Conservation (phyloP, 2,113 vertebrate genomes). For the Hiodon tergisus region DNA sequence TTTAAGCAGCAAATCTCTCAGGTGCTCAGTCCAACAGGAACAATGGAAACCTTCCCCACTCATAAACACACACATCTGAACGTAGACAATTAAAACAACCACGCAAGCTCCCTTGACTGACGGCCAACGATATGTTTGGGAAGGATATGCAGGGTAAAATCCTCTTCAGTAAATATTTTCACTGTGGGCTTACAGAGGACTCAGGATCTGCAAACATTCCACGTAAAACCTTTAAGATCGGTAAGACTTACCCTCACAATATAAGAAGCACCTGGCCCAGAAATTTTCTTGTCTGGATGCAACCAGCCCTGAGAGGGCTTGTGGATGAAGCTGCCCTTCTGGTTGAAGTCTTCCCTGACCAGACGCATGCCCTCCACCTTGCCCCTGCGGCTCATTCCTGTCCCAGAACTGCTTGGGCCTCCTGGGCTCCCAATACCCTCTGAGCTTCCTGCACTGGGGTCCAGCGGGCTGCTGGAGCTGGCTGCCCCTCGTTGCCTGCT, state of each 20-base stretch:
- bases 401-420: conserved; percentile 42
- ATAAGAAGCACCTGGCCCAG: conserved; percentile 83
- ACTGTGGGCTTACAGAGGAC: not conserved
- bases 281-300: conserved; percentile 82
- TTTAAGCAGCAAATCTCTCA: not conserved
- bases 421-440: conserved; percentile 50
- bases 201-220: not conserved
- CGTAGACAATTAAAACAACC: not conserved
- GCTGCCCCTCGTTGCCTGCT: conserved; percentile 57
- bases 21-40: not conserved
- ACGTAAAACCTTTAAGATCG: not conserved
- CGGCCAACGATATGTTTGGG: too few relatives aligned
- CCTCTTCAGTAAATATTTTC: not conserved
- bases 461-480: conserved; percentile 38
- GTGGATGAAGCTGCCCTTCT: conserved; percentile 86
- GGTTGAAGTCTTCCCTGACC: conserved; percentile 73
- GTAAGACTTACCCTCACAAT: conserved; percentile 82
- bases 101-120: not conserved
- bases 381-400: conserved; percentile 64
- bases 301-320: conserved; percentile 95
- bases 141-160: not conserved
- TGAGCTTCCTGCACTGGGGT: conserved; percentile 42
- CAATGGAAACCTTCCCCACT: not conserved
- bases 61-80: not conserved
- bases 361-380: conserved; percentile 65